A percentile compares a stretch with the other conserved stretches of the same genome.
These are phyloP conservation scores for Zeugodacus cucurbitae DNA, from an alignment of 1,140 invertebrate species.

Conservation along the genomic window DNA sequence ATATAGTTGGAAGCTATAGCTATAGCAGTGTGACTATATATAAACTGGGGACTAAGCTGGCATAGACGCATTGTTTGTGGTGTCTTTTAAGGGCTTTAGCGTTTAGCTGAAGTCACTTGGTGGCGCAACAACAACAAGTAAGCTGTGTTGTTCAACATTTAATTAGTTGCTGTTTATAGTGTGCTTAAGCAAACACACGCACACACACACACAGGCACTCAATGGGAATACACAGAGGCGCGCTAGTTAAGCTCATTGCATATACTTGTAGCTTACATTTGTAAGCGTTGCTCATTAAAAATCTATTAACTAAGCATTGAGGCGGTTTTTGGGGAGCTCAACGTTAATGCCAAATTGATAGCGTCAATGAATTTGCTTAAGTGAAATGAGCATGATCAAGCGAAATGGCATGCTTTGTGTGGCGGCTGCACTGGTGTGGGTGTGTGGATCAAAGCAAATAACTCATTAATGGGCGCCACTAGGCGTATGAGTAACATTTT, in stretches of 20 bases:
- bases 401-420: neutral
- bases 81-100: neutral
- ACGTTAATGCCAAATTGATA: constrained; percentile 11
- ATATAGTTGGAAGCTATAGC: neutral
- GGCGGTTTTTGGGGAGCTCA: neutral
- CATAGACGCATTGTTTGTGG: neutral
- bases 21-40: neutral
- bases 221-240: neutral
- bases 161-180: neutral
- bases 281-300: constrained; percentile 12
- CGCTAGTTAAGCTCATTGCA: neutral
- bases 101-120: neutral
- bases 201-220: neutral
- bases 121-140: neutral
- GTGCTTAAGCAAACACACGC: neutral
- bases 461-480: neutral
- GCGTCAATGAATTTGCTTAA: neutral
- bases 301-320: constrained; percentile 9
- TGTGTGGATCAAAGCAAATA: neutral
- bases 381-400: neutral
- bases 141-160: neutral
- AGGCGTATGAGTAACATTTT: constrained; percentile 8
- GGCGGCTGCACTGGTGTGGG: neutral
- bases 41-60: neutral
- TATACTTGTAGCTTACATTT: neutral